Base-by-base conservation (phyloP, 2,113 vertebrate genomes). In the Cichladusa arquata region DNA sequence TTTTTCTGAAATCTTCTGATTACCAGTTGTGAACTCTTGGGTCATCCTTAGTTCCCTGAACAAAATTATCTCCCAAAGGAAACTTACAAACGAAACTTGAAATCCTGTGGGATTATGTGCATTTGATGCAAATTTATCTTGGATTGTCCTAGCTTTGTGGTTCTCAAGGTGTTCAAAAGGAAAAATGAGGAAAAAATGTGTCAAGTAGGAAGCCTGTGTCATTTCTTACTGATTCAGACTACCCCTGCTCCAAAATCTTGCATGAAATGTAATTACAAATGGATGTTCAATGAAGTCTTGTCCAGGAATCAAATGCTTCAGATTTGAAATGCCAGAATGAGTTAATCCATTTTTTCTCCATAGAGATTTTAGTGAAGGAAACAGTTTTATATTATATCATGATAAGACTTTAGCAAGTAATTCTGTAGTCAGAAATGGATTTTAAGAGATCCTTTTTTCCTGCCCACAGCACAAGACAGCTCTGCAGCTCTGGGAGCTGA, bases 71-170 rank as follows among this genome's bases (percentile, higher is more conserved):
- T 14, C 33, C 33, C 11, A 16, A 8, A 24, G 23, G 16, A 0
- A 0, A 61, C 7, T 81, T 88, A 50, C 5, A 71, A 57, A 33
- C 7, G 14, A 76, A 94, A 72, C 20, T 33, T 34, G 58, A 80
- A 86, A 69, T 58, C 25, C 19, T 58, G 8, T 57, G 62, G 36
- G 54, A 57, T 69, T 77, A 81, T 31, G 4, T 44, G 66, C 11
- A 53, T 65, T 83, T 88, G n/a, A 81, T 91, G 64, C 28, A 92
- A 91, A 88, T 88, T 50, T 20, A 7, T 72, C 40, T 70, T 66
- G 50, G 50, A 66, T 77, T 86, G 42, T 66, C 42, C 83, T 51
- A 47, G 15, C 42, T 79, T 79, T 82, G n/a, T 73, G 48, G 67
- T 80, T 73, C 36, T 83, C 36, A 50, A 66, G 28, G 22, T 66